phyloP scores from a whole-genome alignment of 2,113 vertebrate genomes.

The Ailuropoda melanoleuca region DNA sequence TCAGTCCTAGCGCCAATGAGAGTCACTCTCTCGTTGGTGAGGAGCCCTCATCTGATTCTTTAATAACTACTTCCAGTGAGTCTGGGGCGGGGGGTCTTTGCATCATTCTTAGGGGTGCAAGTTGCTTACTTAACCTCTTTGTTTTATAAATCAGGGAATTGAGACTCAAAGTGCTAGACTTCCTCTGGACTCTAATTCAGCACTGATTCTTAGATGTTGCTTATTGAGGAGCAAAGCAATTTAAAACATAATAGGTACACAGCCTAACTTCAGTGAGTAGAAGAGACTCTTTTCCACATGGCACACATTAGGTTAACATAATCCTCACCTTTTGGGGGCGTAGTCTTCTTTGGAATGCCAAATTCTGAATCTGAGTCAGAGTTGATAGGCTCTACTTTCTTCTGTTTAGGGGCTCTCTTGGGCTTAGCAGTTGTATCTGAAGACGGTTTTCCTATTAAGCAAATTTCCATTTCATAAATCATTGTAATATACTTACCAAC shows the following conservation, averaged over 20 bases:
- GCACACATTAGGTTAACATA: neutral
- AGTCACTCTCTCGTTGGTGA: neutral
- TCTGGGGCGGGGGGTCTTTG: neutral
- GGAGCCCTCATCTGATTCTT: neutral
- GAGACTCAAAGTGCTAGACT: neutral
- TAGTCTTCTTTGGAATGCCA: conserved; percentile 90
- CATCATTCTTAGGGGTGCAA: neutral
- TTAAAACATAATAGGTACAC: neutral
- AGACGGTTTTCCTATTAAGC: conserved; percentile 88
- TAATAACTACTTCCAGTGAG: neutral
- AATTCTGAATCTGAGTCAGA: conserved; percentile 97
- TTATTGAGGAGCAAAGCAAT: neutral
- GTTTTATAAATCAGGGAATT: no score
- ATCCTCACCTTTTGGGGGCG: conserved; percentile 89
- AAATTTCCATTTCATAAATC: conserved; percentile 71
- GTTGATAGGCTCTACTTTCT: conserved; percentile 92
- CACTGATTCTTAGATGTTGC: neutral
- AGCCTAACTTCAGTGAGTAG: neutral
- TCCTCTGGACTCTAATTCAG: neutral
- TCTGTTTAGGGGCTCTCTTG: conserved; percentile 92
- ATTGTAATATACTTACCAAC: conserved; percentile 45
- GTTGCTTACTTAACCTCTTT: neutral
- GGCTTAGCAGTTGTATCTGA: conserved; percentile 88
- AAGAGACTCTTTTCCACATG: neutral
- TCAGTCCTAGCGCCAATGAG: neutral